A percentile compares a stretch with the other conserved stretches of the same genome.
These are phyloP conservation scores for Agriotes lineatus DNA, from an alignment of 2,888 invertebrate species.

Conservation along the genomic window DNA sequence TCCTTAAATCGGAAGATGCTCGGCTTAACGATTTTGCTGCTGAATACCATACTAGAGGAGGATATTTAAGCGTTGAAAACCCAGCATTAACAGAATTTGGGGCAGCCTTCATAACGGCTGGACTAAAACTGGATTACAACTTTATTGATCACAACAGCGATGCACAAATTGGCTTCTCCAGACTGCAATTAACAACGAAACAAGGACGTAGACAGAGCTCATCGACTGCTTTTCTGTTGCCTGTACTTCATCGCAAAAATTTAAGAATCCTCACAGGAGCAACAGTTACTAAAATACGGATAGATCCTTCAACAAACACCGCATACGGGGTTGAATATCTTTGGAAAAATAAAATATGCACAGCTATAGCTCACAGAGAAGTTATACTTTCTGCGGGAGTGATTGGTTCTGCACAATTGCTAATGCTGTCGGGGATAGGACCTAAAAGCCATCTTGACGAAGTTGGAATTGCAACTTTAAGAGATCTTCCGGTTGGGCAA, in stretches of 20 bases:
- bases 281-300: conserved; percentile 74
- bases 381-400: conserved; percentile 89
- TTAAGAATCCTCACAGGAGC: conserved; percentile 52
- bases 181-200: neutral
- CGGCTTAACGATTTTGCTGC: neutral
- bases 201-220: neutral
- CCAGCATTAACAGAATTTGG: neutral
- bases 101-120: neutral
- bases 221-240: neutral
- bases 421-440: conserved; percentile 85
- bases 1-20: neutral
- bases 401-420: conserved; percentile 87
- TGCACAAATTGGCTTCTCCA: neutral
- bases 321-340: conserved; percentile 78
- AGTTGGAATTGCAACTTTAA: neutral
- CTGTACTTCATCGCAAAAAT: neutral
- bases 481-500: neutral
- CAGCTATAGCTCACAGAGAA: conserved; percentile 76
- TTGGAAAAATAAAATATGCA: conserved; percentile 65
- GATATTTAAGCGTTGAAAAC: neutral
- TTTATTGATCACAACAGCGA: neutral
- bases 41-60: neutral
- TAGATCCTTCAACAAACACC: conserved; percentile 72
- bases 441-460: conserved; percentile 55
- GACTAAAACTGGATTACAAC: neutral